These are phyloP conservation scores for Entomobrya multifasciata DNA, from an alignment of 2,888 invertebrate species.

Conservation along the genomic window DNA sequence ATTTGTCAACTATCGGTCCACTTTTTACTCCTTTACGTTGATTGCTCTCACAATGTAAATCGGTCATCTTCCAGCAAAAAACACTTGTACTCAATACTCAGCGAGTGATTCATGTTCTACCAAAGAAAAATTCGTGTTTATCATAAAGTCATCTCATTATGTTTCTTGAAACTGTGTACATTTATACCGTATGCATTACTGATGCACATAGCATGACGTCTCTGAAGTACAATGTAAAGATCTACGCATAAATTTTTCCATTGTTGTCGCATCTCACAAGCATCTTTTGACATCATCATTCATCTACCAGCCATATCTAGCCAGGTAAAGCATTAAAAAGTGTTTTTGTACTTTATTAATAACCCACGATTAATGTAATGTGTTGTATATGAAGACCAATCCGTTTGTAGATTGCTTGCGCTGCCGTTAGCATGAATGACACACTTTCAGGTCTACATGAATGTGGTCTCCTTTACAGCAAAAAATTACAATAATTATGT, in stretches of 20 bases:
- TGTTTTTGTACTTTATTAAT: slow-evolving; percentile 54
- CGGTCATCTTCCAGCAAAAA: slow-evolving; percentile 61
- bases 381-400: slow-evolving; percentile 56
- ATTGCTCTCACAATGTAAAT: slow-evolving; percentile 39
- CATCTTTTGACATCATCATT: slow-evolving; percentile 33
- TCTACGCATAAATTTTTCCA: not conserved
- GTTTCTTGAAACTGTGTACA: slow-evolving; percentile 12
- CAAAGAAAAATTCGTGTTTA: slow-evolving; percentile 33
- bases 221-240: not conserved
- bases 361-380: slow-evolving; percentile 57
- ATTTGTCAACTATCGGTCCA: slow-evolving; percentile 43
- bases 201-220: not conserved
- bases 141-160: not conserved
- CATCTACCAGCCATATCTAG: slow-evolving; percentile 2
- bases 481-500: slow-evolving; percentile 43
- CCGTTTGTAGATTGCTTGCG: slow-evolving; percentile 53
- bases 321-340: slow-evolving; percentile 4
- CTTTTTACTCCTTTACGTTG: slow-evolving; percentile 40
- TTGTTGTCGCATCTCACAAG: slow-evolving; percentile 36
- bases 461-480: slow-evolving; percentile 56
- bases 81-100: slow-evolving; percentile 30
- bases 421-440: slow-evolving; percentile 66
- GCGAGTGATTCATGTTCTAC: slow-evolving; percentile 43
- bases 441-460: slow-evolving; percentile 55
- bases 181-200: not conserved